Evolutionary conservation across 2,113 vertebrate genomes (phyloP).

Genomic region (Panurus biarmicus): DNA sequence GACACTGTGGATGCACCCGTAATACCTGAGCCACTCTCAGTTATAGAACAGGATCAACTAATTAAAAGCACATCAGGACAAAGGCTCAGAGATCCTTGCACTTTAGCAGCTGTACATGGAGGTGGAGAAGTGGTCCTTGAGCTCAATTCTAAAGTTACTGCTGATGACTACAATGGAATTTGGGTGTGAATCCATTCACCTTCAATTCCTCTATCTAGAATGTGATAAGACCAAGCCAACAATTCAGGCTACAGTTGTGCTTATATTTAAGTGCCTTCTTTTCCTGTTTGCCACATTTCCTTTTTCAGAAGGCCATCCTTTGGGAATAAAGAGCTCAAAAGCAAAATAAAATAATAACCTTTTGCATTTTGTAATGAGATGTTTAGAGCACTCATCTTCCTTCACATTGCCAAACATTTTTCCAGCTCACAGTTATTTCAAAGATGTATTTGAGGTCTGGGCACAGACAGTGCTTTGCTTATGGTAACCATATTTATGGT

Average conservation of each 20-base stretch:
- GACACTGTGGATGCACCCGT: background rate
- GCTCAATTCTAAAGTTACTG: background rate
- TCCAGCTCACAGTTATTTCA: background rate
- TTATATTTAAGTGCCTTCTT: background rate
- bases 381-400: background rate
- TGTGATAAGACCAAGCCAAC: background rate
- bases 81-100: background rate
- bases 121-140: background rate
- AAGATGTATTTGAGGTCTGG: background rate
- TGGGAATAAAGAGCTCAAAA: background rate
- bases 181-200: background rate
- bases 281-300: background rate
- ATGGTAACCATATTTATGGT: background rate
- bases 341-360: background rate
- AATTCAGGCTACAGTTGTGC: background rate
- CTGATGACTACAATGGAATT: constrained; percentile 2
- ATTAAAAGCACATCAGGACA: background rate
- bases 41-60: background rate
- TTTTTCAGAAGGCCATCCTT: background rate
- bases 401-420: background rate
- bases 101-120: background rate
- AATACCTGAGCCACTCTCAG: background rate
- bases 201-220: background rate
- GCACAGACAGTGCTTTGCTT: background rate
- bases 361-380: background rate